Percentiles rank a stretch among this genome's conserved stretches.
Evolutionary conservation across 2,113 vertebrate species (phyloP).

Genomic region (Candoia aspera): DNA sequence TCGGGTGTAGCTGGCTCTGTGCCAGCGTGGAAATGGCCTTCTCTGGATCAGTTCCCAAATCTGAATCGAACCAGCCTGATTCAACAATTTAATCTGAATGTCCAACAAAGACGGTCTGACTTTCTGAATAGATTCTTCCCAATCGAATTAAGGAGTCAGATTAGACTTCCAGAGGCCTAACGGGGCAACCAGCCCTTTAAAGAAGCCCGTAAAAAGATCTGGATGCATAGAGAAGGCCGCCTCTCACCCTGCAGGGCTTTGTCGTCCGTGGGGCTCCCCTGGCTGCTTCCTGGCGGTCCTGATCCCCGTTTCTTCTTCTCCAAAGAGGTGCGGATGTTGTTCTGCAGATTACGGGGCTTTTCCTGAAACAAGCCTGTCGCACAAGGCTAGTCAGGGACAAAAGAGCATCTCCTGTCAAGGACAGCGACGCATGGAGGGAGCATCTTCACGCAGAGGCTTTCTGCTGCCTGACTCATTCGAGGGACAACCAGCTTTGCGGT

Average conservation of each 20-base stretch:
- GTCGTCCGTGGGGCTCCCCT: constrained; percentile 52
- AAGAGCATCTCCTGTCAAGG: not conserved
- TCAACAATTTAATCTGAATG: not conserved
- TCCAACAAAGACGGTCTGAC: not conserved
- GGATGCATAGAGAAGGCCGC: not conserved
- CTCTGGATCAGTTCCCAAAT: not conserved
- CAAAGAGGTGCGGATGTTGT: constrained; percentile 77
- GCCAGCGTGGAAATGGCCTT: not conserved
- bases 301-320: constrained; percentile 78
- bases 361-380: constrained; percentile 94
- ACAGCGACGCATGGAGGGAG: not conserved
- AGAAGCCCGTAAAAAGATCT: not conserved
- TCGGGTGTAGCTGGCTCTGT: not conserved
- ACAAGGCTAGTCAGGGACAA: constrained; percentile 55
- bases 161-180: not conserved
- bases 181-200: not conserved
- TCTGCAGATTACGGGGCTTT: constrained; percentile 88
- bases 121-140: not conserved
- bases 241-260: constrained; percentile 68
- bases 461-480: not conserved
- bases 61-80: not conserved
- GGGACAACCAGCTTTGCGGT: not conserved
- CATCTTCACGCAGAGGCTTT: not conserved
- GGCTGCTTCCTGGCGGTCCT: constrained; percentile 61
- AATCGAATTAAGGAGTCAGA: not conserved